Evolutionary conservation across 2,113 vertebrate genomes (phyloP).

Genomic region (Sialia sialis): DNA sequence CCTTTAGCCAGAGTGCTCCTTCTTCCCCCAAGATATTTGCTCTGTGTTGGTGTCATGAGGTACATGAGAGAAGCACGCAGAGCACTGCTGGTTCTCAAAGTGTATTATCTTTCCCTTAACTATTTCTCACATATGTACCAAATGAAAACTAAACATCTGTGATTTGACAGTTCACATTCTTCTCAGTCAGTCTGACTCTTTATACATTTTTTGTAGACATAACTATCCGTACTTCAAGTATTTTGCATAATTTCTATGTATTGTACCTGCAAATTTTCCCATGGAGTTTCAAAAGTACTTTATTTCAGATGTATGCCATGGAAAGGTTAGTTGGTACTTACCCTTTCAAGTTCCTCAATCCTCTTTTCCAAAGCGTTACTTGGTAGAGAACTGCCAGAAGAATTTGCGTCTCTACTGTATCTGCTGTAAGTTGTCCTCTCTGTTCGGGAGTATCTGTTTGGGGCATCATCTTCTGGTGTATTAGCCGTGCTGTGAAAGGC

Average conservation of each 20-base stretch:
- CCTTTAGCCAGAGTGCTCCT: not conserved
- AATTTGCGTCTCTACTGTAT: constrained; percentile 76
- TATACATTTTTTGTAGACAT: not conserved
- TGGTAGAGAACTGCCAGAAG: constrained; percentile 64
- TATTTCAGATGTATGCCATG: not conserved
- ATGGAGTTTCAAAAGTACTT: not conserved
- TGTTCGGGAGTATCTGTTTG: constrained; percentile 71
- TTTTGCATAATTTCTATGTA: not conserved
- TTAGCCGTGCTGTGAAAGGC: constrained; percentile 63
- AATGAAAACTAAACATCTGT: not conserved
- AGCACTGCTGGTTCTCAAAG: not conserved
- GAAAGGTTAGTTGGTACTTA: constrained; percentile 33
- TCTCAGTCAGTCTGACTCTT: not conserved
- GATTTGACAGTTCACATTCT: not conserved
- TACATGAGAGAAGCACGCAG: not conserved
- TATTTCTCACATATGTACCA: not conserved
- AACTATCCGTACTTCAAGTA: not conserved
- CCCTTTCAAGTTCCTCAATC: constrained; percentile 94
- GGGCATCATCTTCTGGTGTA: constrained; percentile 80
- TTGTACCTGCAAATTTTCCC: not conserved
- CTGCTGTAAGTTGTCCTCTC: constrained; percentile 76
- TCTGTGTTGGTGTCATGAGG: rapidly evolving
- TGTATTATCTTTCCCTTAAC: not conserved
- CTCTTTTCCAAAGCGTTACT: constrained; percentile 83
- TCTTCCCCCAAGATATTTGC: not conserved